phyloP scores from a whole-genome alignment of 2,113 vertebrate species.

The Tragulus kanchil region DNA sequence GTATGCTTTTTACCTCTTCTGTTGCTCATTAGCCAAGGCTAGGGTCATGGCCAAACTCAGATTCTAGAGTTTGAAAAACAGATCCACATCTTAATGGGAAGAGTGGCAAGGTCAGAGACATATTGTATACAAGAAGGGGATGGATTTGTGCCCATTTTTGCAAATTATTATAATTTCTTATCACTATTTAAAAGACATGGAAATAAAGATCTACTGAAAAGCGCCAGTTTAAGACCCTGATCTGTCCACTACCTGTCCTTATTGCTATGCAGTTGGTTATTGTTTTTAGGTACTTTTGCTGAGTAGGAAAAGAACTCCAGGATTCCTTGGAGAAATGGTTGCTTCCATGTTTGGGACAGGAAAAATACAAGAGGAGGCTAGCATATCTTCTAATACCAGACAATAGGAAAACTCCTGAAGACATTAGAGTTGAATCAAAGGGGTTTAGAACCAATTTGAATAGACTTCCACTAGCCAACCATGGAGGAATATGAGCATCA shows the following conservation, averaged over 20 bases:
- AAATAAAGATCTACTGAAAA: not conserved
- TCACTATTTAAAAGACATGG: not conserved
- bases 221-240: not conserved
- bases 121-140: not conserved
- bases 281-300: not conserved
- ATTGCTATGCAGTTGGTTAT: not conserved
- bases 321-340: not conserved
- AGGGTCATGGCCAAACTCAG: not conserved
- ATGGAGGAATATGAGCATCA: not conserved
- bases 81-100: not conserved
- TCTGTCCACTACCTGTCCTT: not conserved
- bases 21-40: not conserved
- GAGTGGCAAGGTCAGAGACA: not conserved
- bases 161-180: not conserved
- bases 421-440: not conserved
- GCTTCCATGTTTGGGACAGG: not conserved
- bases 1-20: not conserved
- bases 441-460: not conserved
- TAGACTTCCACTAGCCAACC: not conserved
- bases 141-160: not conserved
- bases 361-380: not conserved
- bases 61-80: not conserved
- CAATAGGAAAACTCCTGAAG: not conserved
- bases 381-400: not conserved
- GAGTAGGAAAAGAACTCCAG: not conserved